Evolutionary conservation across 2,113 vertebrate genomes (phyloP).

Genomic region (Solea solea): DNA sequence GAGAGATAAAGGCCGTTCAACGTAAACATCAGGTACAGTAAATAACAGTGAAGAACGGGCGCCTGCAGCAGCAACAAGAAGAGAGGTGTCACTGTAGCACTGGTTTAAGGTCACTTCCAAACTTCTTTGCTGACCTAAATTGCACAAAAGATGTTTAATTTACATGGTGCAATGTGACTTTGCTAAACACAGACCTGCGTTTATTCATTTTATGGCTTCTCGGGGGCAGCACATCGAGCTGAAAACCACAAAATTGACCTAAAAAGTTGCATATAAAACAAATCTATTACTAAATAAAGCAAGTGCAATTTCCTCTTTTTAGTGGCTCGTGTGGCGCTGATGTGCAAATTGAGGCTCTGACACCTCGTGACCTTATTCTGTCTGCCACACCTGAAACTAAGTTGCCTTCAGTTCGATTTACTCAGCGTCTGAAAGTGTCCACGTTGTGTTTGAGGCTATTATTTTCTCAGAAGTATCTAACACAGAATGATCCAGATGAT

Average conservation of each 20-base stretch:
- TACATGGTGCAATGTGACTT: neutral
- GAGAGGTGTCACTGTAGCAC: neutral
- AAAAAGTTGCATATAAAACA: neutral
- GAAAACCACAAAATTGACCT: neutral
- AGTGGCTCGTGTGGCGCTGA: neutral
- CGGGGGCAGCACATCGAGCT: neutral
- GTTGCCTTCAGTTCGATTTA: conserved; percentile 4
- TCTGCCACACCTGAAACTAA: neutral
- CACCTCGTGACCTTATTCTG: conserved; percentile 5
- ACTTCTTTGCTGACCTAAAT: too few species aligned
- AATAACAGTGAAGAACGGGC: neutral
- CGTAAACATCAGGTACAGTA: conserved; percentile 30
- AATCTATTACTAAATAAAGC: neutral
- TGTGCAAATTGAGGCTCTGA: neutral
- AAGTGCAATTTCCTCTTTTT: neutral
- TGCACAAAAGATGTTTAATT: too few species aligned
- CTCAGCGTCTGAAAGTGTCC: conserved; percentile 16
- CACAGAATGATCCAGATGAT: neutral
- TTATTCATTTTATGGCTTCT: neutral
- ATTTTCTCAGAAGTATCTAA: neutral
- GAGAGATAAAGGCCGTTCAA: conserved; percentile 39
- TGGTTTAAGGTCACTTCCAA: conserved; percentile 13
- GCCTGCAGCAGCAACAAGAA: conserved; percentile 3
- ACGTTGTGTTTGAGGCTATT: neutral
- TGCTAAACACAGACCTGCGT: neutral